Percentiles rank a stretch among this genome's conserved stretches.
Conservation (phyloP, 2,797 vertebrate species). For the Phalloptychus januarius region DNA sequence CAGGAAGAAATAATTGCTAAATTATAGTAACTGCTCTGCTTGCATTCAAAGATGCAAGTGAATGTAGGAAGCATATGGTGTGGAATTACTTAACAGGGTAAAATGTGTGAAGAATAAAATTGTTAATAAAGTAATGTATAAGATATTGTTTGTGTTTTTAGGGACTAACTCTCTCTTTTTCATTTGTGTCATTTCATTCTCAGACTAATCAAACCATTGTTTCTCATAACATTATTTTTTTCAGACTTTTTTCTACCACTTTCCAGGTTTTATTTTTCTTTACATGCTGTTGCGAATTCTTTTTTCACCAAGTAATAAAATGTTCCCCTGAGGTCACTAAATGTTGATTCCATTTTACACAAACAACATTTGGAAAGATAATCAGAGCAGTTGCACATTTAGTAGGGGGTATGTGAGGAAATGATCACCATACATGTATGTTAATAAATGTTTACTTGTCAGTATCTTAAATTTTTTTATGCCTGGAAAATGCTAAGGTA, state of each 20-base stretch:
- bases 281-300: not conserved
- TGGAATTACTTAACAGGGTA: slow-evolving; percentile 66
- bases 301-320: not conserved
- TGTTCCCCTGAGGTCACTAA: slow-evolving; percentile 24
- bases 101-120: slow-evolving; percentile 57
- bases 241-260: slow-evolving; percentile 46
- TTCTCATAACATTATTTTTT: slow-evolving; percentile 63
- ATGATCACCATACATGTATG: not conserved
- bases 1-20: slow-evolving; percentile 77
- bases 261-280: slow-evolving; percentile 51
- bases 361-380: not conserved
- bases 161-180: slow-evolving; percentile 58
- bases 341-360: slow-evolving; percentile 33
- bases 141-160: slow-evolving; percentile 56
- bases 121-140: slow-evolving; percentile 65
- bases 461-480: not conserved
- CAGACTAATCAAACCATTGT: slow-evolving; percentile 67
- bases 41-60: slow-evolving; percentile 60
- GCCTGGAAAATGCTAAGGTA: not conserved
- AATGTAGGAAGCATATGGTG: slow-evolving; percentile 71
- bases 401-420: not conserved
- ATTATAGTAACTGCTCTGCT: slow-evolving; percentile 67
- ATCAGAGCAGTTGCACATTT: not conserved
- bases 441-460: not conserved
- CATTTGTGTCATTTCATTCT: slow-evolving; percentile 71